Evolutionary conservation across 35 echinoderm and acorn worm species (phyloP).

Genomic region (Ophioderma brevispina): DNA sequence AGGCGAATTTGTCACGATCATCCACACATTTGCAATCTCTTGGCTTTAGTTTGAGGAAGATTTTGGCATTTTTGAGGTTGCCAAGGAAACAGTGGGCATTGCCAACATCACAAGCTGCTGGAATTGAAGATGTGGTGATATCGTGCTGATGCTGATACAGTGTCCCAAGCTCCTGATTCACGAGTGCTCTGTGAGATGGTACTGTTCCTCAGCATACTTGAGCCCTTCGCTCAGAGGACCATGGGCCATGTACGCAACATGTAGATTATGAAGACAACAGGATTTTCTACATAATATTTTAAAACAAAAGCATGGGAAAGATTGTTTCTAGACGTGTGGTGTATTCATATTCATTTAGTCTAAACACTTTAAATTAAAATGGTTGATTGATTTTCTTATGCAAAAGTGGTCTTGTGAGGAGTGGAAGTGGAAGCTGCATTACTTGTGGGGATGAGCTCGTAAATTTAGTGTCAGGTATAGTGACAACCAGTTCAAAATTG

Average conservation of each 20-base stretch:
- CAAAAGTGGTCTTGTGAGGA: not conserved
- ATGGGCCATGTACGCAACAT: conserved; percentile 9
- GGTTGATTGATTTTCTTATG: too few species aligned
- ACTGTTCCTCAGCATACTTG: conserved; percentile 9
- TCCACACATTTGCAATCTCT: not conserved
- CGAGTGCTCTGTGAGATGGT: not conserved
- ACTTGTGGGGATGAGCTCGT: not conserved
- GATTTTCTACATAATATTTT: not conserved
- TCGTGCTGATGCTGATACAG: not conserved
- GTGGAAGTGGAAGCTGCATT: not conserved
- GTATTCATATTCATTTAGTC: not conserved
- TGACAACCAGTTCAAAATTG: too few species aligned
- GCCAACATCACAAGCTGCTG: conserved; percentile 30
- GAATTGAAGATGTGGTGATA: not conserved
- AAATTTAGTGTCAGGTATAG: too few species aligned
- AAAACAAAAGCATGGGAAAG: not conserved
- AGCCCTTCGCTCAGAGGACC: conserved; percentile 18
- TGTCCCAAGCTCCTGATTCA: not conserved
- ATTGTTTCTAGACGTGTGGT: not conserved
- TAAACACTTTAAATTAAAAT: too few species aligned
- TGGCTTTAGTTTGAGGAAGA: not conserved
- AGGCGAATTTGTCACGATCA: conserved; percentile 4
- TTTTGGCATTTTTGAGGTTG: conserved; percentile 14
- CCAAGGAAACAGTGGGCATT: conserved; percentile 46
- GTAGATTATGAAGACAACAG: not conserved